Evolutionary conservation across 2,113 vertebrate genomes (phyloP).

Genomic region (Psammodynastes pulverulentus): DNA sequence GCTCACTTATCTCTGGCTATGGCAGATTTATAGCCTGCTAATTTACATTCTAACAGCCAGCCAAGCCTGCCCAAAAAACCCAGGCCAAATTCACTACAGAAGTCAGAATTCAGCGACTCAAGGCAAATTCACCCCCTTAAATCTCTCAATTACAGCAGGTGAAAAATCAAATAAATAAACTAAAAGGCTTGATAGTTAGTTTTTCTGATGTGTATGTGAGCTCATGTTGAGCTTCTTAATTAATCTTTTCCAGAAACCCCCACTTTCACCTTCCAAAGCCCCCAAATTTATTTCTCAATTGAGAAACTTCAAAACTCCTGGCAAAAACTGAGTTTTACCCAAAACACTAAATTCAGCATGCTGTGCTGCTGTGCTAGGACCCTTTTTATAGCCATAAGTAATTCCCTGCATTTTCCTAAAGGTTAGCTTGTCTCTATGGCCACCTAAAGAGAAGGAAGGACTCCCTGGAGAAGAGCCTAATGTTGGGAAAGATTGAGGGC

Average conservation of each 20-base stretch:
- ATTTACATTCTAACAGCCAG: neutral
- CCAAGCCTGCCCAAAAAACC: neutral
- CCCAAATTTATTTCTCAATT: neutral
- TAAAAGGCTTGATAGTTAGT: neutral
- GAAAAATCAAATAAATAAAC: neutral
- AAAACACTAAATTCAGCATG: neutral
- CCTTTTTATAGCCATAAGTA: neutral
- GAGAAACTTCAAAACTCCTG: neutral
- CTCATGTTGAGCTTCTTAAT: neutral
- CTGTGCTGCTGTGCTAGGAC: neutral
- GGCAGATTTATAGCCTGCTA: neutral
- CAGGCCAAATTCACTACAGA: neutral
- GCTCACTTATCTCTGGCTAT: neutral
- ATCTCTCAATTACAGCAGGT: neutral
- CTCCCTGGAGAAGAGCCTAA: no score
- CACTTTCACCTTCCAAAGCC: neutral
- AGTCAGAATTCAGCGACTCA: neutral
- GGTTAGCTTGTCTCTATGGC: neutral
- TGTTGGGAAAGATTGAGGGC: no score
- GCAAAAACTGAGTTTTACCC: neutral
- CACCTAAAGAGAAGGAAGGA: no score
- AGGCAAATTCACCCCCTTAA: neutral
- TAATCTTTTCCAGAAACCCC: neutral
- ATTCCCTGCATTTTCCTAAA: neutral
- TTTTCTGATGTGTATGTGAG: neutral